Conservation (phyloP, 35 echinoderm and acorn worm genomes). For the Apostichopus californicus region DNA sequence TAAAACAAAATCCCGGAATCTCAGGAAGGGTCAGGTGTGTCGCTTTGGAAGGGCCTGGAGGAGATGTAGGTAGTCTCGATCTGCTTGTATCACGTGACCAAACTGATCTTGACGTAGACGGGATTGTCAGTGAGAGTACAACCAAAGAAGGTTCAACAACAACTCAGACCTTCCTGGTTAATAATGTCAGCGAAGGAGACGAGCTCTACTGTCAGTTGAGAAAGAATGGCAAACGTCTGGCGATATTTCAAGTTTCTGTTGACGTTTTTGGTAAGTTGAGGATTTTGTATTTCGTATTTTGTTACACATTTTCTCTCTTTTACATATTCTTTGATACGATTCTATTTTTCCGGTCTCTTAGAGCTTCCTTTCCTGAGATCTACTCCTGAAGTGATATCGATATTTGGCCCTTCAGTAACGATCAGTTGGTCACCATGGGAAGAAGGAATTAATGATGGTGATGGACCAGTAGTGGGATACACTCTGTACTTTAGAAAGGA, state of each 20-base stretch:
- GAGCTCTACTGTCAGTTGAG: not conserved
- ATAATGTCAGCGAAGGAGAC: not conserved
- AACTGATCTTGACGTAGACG: not conserved
- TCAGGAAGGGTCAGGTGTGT: not conserved
- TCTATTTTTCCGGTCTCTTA: not conserved
- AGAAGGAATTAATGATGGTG: constrained; percentile 1
- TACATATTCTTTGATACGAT: no score
- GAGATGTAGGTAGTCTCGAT: not conserved
- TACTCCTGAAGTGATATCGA: not conserved
- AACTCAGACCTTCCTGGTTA: no score
- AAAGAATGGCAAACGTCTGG: not conserved
- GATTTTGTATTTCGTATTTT: not conserved
- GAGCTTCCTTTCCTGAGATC: not conserved
- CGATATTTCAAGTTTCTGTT: not conserved
- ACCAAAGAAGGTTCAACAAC: not conserved
- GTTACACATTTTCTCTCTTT: no score
- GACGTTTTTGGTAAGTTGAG: not conserved
- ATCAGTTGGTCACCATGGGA: constrained; percentile 31
- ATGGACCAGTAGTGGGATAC: constrained; percentile 50
- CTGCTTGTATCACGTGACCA: not conserved
- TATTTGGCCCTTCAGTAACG: not conserved
- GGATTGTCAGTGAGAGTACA: not conserved
- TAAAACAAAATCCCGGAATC: not conserved
- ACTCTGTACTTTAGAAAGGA: not conserved
- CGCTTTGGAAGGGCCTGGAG: not conserved